phyloP scores from a whole-genome alignment of 2,113 vertebrate genomes.

The Chauna torquata region DNA sequence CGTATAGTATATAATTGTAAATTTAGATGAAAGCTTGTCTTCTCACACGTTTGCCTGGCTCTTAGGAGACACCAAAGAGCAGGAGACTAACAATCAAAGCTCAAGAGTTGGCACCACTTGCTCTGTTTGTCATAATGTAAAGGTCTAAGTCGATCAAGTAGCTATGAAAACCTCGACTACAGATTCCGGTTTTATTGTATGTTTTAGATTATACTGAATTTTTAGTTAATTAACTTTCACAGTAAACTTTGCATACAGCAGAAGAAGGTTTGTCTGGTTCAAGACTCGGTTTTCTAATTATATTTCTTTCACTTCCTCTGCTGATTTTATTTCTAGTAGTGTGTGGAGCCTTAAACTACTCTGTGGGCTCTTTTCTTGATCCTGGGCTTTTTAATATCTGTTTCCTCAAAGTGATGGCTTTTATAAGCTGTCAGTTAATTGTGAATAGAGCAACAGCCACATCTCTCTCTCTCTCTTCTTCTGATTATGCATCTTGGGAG shows the following conservation, averaged over 20 bases:
- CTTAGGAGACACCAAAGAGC: not conserved
- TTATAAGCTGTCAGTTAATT: not conserved
- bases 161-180: not conserved
- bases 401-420: not conserved
- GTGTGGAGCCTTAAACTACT: not conserved
- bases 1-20: not conserved
- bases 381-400: not conserved
- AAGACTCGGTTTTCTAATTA: slow-evolving; percentile 12
- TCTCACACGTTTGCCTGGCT: not conserved
- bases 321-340: slow-evolving; percentile 5
- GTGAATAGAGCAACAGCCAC: not conserved
- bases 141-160: not conserved
- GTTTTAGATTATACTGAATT: not conserved
- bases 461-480: not conserved
- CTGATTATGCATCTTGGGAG: not conserved
- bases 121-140: not conserved
- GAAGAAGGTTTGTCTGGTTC: not conserved
- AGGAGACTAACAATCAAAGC: not conserved
- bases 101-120: not conserved
- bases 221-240: not conserved
- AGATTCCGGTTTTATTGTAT: not conserved
- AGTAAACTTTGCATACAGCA: not conserved
- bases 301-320: slow-evolving; percentile 22
- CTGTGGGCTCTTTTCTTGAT: not conserved
- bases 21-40: not conserved